phyloP scores from a whole-genome alignment of 2,888 invertebrate species.

The Pollenia griseotomentosa region DNA sequence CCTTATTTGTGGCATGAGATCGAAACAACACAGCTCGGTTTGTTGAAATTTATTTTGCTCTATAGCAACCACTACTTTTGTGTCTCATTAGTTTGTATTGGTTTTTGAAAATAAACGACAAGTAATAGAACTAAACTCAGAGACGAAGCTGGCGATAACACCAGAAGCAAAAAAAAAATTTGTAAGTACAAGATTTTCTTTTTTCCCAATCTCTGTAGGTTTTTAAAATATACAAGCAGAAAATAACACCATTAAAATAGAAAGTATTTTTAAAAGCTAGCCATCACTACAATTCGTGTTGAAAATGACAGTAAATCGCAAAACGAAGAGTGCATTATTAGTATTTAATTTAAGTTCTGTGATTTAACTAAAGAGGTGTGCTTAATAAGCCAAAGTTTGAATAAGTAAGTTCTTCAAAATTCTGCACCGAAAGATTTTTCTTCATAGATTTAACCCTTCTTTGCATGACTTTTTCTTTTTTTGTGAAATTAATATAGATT shows the following conservation, averaged over 20 bases:
- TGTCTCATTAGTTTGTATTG: slow-evolving; percentile 53
- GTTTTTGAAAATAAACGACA: neutral
- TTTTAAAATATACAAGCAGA: slow-evolving; percentile 3
- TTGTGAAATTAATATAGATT: too few species aligned
- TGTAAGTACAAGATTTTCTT: neutral
- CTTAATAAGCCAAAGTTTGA: too few species aligned
- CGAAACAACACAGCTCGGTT: slow-evolving; percentile 13
- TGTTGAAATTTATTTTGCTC: slow-evolving; percentile 24
- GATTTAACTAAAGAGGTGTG: too few species aligned
- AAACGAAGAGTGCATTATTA: too few species aligned
- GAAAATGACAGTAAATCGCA: neutral
- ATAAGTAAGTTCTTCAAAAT: too few species aligned
- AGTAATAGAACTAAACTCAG: neutral
- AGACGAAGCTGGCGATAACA: neutral
- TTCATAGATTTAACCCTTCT: too few species aligned
- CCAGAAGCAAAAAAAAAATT: neutral
- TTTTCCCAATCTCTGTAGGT: slow-evolving; percentile 40
- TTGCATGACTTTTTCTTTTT: too few species aligned
- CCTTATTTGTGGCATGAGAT: slow-evolving; percentile 4
- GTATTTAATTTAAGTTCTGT: too few species aligned
- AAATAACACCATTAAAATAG: neutral
- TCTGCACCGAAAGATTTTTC: too few species aligned
- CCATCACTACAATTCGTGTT: neutral
- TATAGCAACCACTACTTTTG: slow-evolving; percentile 24
- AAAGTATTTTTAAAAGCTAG: neutral